These are phyloP conservation scores for Xanthorhoe spadicearia DNA, from an alignment of 2,888 invertebrate genomes.

Conservation along the genomic window DNA sequence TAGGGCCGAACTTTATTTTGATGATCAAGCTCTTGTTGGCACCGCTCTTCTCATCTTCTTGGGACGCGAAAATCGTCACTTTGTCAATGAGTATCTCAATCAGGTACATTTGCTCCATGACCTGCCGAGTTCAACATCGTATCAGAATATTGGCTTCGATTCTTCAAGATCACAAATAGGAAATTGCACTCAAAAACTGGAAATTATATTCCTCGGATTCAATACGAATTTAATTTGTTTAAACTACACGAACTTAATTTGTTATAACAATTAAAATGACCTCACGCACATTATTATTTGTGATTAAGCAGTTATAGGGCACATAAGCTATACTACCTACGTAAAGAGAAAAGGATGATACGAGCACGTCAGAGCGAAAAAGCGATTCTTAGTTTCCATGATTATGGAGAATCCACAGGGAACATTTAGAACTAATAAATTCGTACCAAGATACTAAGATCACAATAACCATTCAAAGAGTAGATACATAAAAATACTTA, in stretches of 20 bases:
- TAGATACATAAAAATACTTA: slow-evolving; percentile 59
- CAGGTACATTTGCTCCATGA: slow-evolving; percentile 84
- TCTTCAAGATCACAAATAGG: slow-evolving; percentile 24
- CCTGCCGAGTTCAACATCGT: slow-evolving; percentile 75
- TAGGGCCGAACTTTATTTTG: slow-evolving; percentile 78
- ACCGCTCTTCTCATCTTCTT: slow-evolving; percentile 59
- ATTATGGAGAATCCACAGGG: background rate
- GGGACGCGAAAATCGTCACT: slow-evolving; percentile 70
- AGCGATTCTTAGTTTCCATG: no score
- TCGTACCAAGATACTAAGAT: background rate
- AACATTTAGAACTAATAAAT: background rate
- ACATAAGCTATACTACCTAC: no score
- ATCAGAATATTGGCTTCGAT: slow-evolving; percentile 62
- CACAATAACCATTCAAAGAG: background rate
- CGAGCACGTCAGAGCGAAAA: no score
- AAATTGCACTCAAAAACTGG: slow-evolving; percentile 4
- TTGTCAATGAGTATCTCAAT: slow-evolving; percentile 84
- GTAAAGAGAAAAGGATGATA: no score
- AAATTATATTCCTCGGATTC: no score
- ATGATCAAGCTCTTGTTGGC: slow-evolving; percentile 75
- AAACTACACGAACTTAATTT: no score
- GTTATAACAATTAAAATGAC: background rate
- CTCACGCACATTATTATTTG: background rate
- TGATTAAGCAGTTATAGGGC: no score
- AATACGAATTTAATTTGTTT: no score